Evolutionary conservation across 2,113 vertebrate genomes (phyloP).

Genomic region (Chloropsis hardwickii): DNA sequence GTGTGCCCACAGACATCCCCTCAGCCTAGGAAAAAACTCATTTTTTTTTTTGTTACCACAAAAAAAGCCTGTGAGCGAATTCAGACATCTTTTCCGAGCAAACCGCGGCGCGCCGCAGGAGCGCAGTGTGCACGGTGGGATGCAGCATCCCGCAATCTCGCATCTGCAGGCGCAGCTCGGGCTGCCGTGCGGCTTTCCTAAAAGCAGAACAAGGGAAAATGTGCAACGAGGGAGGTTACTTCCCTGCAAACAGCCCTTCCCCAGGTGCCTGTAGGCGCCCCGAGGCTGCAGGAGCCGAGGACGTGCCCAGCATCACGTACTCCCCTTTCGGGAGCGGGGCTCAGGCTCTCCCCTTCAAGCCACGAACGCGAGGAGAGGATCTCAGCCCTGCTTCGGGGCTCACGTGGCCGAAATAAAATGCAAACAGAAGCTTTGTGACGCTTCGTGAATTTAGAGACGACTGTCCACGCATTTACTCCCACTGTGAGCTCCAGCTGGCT

Average conservation of each 20-base stretch:
- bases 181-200: background rate
- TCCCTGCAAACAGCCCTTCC: background rate
- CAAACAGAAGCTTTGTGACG: background rate
- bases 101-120: fast-evolving
- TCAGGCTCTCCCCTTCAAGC: background rate
- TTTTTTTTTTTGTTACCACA: background rate
- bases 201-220: background rate
- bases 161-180: background rate
- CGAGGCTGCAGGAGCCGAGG: background rate
- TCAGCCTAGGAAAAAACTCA: background rate
- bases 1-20: fast-evolving
- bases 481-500: background rate
- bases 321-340: background rate
- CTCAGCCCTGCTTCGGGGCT: background rate
- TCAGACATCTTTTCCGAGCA: background rate
- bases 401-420: background rate
- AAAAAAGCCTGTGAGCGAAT: background rate
- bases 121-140: fast-evolving
- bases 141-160: background rate
- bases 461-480: fast-evolving
- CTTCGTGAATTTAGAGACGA: background rate
- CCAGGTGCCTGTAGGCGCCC: background rate
- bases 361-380: fast-evolving
- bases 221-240: background rate
- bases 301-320: background rate